Base-by-base conservation (phyloP, 2,113 vertebrate species). In the Gymnocephalus cernua region DNA sequence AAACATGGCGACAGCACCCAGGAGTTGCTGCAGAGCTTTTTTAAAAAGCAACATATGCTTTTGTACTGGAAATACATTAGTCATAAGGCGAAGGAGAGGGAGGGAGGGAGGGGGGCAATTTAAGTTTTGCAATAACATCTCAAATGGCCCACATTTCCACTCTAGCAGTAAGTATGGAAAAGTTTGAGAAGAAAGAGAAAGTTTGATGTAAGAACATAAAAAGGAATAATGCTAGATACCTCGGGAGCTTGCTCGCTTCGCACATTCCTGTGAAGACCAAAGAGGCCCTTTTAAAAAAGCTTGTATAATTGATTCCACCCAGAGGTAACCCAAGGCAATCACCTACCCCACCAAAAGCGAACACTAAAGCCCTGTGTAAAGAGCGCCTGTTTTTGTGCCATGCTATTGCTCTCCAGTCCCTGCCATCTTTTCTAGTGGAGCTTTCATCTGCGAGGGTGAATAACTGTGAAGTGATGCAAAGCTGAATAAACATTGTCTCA, bases 241-340 rank as follows among this genome's bases (percentile, higher is more conserved):
- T 82, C 58, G 58, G 84, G 89, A 92, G 79, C 79, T 72, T 68
- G 74, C 73, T 86, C 50, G 23, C 81, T 79, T 82, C 50, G 16
- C 8, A 59, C 78, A 32, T 83, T 80, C 69, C 86, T 86, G 85
- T 85, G 74, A 85, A 90, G 85, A 93, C 79, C 84, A 88, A 91
- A 93, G 85, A 58, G 64, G 56, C 77, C 71, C 87, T 83, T 92
- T 90, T 90, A 87, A 90, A 91, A 92, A 90, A 77, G 80, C 80
- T 75, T 90, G 84, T 90, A 88, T 90, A 93, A 92, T 88, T 87
- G 82, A 92, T 89, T 92, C 86, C 81, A 92, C 92, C 86, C 88
- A 71, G 82, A 88, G 88, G 74, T 90, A 92, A 92, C 91, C 90
- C 75, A 82, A 86, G 89, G 89, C 93, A 80, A 88, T 90, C 89